A percentile compares a stretch with the other conserved stretches of the same genome.
These are phyloP conservation scores for Anhinga anhinga DNA, from an alignment of 2,113 vertebrate genomes.

Conservation along the genomic window DNA sequence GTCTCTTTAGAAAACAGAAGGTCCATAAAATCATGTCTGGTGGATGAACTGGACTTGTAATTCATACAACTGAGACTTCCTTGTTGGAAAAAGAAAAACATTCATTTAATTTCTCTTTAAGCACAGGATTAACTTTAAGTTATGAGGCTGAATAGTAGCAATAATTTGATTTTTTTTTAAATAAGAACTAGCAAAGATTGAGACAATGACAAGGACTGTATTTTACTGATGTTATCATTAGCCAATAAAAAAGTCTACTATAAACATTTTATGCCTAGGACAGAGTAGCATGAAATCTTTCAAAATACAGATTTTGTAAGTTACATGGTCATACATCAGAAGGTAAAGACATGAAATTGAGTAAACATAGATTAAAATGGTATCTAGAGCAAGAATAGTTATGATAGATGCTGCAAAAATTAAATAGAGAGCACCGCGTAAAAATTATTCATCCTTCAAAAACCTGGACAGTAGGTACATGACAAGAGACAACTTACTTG, in stretches of 20 bases:
- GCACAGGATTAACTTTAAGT: background rate
- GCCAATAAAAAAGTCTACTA: background rate
- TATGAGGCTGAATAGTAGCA: background rate
- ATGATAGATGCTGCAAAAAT: background rate
- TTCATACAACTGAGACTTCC: background rate
- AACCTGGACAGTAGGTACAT: no score
- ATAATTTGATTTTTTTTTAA: background rate
- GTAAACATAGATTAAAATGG: background rate
- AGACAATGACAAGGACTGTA: background rate
- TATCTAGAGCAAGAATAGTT: background rate
- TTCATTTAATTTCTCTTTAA: background rate
- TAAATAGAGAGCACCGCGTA: background rate
- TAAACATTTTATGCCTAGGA: background rate
- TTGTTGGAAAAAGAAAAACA: background rate
- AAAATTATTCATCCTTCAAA: background rate
- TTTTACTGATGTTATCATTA: background rate
- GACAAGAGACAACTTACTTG: background rate
- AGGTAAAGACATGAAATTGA: background rate
- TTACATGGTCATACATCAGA: background rate
- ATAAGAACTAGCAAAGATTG: background rate
- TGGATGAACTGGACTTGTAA: background rate
- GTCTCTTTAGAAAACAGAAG: background rate
- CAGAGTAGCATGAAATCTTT: background rate
- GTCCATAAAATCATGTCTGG: background rate
- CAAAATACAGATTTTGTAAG: background rate